Evolutionary conservation across 1,140 invertebrate genomes (phyloP), one percentile per base, ranked within the genome.

Genomic region (Megalopta genalis): DNA sequence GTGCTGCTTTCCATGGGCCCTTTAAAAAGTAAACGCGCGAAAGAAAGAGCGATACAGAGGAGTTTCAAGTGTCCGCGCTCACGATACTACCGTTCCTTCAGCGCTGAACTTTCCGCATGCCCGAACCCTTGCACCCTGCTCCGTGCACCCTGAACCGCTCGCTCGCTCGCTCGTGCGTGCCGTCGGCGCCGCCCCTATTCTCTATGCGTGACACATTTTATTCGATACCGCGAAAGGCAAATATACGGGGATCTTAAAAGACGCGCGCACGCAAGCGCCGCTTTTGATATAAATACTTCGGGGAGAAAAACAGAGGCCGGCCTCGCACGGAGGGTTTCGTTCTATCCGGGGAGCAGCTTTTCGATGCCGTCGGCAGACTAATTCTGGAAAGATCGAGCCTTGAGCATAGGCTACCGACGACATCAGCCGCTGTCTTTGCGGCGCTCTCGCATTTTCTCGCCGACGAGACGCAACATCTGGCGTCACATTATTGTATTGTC

Each of bases 11-110:
- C 42, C 69, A 66, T 54, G 76, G 69, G 54, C 80, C 71, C 83
- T 84, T 84, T 83, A 80, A 84, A 66, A 75, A 71, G 54, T 57
- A 49, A 49, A 59, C 74, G 81, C 75, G 49, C 21, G 73, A 59
- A 69, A 57, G 66, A 54, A 60, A 63, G 54, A 72, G 69, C 21
- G 65, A 64, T 18, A 54, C 18, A 54, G 16, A 21, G 42, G 2
- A 14, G 52, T 9, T 5, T 42, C 16, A 46, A 63, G 54, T 16
- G 27, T 18, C 25, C 37, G 21, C 46, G 37, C 63, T 46, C 42
- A 12, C 42, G 42, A 14, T 12, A 54, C 12, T 70, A 42, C 52
- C 23, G 64, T 80, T 80, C 64, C 57, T 59, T 69, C 79, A 70
- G 64, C 69, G 60, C 37, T 60, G 70, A 82, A 82, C 81, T 80